Conservation (phyloP, 2,113 vertebrate genomes). For the Himantopus leucocephalus region DNA sequence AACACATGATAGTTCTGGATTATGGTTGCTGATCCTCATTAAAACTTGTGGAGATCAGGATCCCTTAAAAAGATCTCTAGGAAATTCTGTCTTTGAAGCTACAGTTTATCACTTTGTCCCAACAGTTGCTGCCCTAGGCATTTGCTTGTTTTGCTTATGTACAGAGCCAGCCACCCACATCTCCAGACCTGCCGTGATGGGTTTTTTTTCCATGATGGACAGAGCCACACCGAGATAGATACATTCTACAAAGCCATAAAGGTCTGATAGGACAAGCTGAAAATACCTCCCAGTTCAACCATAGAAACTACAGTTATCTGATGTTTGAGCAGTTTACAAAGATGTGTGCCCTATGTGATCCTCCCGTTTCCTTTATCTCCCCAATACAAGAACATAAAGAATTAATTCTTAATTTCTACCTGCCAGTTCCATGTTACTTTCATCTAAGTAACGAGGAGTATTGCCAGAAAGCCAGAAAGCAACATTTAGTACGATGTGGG, state of each 20-base stretch:
- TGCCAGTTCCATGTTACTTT: not conserved
- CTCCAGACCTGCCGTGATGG: not conserved
- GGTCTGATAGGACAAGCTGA: not conserved
- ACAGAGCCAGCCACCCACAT: not conserved
- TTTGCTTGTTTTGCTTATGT: not conserved
- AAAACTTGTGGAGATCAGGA: not conserved
- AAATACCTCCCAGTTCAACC: not conserved
- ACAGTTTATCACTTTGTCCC: not conserved
- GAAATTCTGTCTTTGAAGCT: not conserved
- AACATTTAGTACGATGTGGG: not conserved
- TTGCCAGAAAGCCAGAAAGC: not conserved
- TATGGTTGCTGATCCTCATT: not conserved
- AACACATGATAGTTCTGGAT: not conserved
- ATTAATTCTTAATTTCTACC: not conserved
- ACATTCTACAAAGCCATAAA: not conserved
- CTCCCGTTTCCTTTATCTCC: not conserved
- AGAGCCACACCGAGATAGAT: not conserved
- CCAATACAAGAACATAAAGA: not conserved
- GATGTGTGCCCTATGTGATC: not conserved
- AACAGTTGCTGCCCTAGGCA: not conserved
- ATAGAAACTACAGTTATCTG: not conserved
- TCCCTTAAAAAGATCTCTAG: not conserved
- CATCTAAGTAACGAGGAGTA: not conserved
- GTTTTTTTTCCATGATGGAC: accelerated
- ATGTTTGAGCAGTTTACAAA: not conserved